Base-by-base conservation (phyloP, 1,140 invertebrate species). In the Megathymus violae region DNA sequence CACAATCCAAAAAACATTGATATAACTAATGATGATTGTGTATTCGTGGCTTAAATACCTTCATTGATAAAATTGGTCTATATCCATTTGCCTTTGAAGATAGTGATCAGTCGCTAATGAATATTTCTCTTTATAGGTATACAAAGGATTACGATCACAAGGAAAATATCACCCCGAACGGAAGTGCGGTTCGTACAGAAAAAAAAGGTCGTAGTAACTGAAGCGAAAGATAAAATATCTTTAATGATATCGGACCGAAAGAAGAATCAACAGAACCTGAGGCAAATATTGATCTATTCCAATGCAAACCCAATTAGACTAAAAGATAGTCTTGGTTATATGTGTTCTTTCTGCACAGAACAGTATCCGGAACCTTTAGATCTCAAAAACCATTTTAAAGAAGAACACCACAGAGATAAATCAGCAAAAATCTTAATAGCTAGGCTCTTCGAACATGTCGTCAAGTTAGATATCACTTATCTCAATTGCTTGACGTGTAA, bases 381-480 rank as follows among this genome's bases (percentile, higher is more conserved):
- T 11, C 56, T 88, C 5, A 88, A 88, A 46, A 80, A 72, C 13
- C 85, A 88, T 58, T 83, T 78, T n/a, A 46, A 79, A 11, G 68
- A 78, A 14, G 80, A 81, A 43, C 83, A 88, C 19, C 79, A 80
- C 15, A 78, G 71, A 34, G 82, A 80, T 27, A 75, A 74, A 36
- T 46, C 79, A 1, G 72, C 80, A 3, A 77, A 80, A 43, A 61
- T 69, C 48, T 78, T 82, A 74, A 65, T 69, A 4, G 36, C 58
- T 0, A 74, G 71, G 38, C 43, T 76, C 0, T 78, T 82, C 11
- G 73, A 82, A 50, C 75, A 80, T 6, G 75, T 84, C 4, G 71
- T 85, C 1, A 88, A 88, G 65, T 52, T 88, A 4, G 85, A 88
- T 48, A 80, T 85, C 3, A 85, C 82, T 0, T 69, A 67, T 13